Conservation (phyloP, 2,113 vertebrate species). For the Heterocephalus glaber region DNA sequence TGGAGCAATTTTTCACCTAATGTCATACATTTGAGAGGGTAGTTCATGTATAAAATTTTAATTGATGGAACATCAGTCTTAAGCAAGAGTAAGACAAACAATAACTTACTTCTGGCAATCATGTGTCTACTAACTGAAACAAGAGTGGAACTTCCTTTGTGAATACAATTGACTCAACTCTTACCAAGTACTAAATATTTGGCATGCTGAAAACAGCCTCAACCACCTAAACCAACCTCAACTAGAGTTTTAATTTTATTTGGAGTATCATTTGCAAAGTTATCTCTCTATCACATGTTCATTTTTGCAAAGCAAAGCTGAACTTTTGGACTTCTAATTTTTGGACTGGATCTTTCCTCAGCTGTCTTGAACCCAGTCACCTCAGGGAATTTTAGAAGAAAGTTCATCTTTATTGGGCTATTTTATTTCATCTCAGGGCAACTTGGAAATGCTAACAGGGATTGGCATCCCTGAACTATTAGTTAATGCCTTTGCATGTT, state of each 20-base stretch:
- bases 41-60: neutral
- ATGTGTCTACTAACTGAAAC: neutral
- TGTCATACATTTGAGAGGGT: neutral
- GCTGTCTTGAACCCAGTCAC: neutral
- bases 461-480: neutral
- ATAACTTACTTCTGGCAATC: neutral
- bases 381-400: neutral
- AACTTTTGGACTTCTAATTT: neutral
- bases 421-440: neutral
- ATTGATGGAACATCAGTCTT: neutral
- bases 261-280: neutral
- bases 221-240: no score
- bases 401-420: neutral
- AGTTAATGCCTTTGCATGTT: neutral
- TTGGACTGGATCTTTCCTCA: neutral
- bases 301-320: neutral
- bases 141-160: neutral
- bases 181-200: neutral
- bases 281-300: fast-evolving
- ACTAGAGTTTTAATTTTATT: neutral
- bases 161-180: neutral
- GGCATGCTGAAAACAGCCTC: neutral
- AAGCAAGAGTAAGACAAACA: neutral
- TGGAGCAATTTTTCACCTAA: neutral
- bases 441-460: neutral